phyloP scores from a whole-genome alignment of 1,140 invertebrate genomes.

The Gryon sp. region DNA sequence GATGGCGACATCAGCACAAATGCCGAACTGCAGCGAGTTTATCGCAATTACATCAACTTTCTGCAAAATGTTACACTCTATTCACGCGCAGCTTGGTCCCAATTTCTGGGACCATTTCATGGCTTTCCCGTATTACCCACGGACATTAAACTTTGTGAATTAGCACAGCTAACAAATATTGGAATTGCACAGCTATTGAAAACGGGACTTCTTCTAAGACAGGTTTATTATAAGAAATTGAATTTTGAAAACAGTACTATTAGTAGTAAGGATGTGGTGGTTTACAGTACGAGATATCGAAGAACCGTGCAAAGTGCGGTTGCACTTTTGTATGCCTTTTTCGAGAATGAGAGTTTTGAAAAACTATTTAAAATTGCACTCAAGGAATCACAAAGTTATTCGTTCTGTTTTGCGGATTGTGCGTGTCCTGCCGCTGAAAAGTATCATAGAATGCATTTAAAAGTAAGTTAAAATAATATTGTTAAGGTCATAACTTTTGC shows the following conservation, averaged over 20 bases:
- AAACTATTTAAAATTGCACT: conserved; percentile 80
- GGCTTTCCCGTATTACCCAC: conserved; percentile 88
- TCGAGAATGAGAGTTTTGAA: conserved; percentile 81
- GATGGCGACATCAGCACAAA: conserved; percentile 80
- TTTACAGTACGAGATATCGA: conserved; percentile 90
- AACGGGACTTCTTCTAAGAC: conserved; percentile 85
- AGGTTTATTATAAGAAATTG: conserved; percentile 84
- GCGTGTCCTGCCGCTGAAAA: conserved; percentile 87
- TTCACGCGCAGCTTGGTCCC: conserved; percentile 83
- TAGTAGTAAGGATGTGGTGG: conserved; percentile 82
- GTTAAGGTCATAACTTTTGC: no score
- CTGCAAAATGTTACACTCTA: conserved; percentile 72
- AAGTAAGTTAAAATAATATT: no score
- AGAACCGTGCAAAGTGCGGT: conserved; percentile 94
- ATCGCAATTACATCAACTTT: conserved; percentile 71
- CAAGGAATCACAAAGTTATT: conserved; percentile 87
- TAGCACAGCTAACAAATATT: conserved; percentile 81
- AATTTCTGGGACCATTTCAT: conserved; percentile 89
- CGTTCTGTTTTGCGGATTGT: conserved; percentile 92
- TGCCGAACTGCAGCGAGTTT: conserved; percentile 73
- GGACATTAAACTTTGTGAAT: conserved; percentile 75
- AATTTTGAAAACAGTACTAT: conserved; percentile 78
- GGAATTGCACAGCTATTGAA: conserved; percentile 88
- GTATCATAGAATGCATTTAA: conserved; percentile 80
- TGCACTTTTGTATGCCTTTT: conserved; percentile 88